A percentile compares a stretch with the other conserved stretches of the same genome.
phyloP scores from a whole-genome alignment of 2,888 invertebrate species.

The Agrochola litura region DNA sequence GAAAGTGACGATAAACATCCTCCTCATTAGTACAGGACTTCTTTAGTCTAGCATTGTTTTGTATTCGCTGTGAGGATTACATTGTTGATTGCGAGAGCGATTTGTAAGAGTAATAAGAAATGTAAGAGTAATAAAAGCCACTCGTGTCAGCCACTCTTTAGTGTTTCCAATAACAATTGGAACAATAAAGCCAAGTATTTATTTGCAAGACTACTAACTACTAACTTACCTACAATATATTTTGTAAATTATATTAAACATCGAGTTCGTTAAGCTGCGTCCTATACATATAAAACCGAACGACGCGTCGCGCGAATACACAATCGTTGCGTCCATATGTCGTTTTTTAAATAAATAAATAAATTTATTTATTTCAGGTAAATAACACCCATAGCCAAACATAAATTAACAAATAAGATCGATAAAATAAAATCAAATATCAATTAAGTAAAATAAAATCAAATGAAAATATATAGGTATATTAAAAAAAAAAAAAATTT shows the following conservation, averaged over 20 bases:
- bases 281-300: too few relatives aligned
- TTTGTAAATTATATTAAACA: neutral
- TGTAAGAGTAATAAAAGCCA: neutral
- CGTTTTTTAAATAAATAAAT: too few relatives aligned
- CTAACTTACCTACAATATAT: neutral
- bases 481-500: too few relatives aligned
- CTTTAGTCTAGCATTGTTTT: slow-evolving; percentile 12
- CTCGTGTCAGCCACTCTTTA: neutral
- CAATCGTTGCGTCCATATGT: too few relatives aligned
- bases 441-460: too few relatives aligned
- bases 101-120: neutral
- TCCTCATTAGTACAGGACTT: slow-evolving; percentile 35
- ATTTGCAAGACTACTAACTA: neutral
- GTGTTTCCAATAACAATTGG: neutral
- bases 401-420: too few relatives aligned
- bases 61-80: neutral
- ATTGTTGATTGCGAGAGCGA: neutral
- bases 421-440: too few relatives aligned
- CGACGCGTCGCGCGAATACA: too few relatives aligned
- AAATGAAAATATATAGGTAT: too few relatives aligned
- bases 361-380: too few relatives aligned
- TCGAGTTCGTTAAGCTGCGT: neutral
- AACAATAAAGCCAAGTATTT: neutral
- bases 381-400: too few relatives aligned
- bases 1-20: slow-evolving; percentile 79